Evolutionary conservation across 2,888 invertebrate species (phyloP), one percentile per base, ranked within the genome.

Genomic region (Callimorpha dominula): DNA sequence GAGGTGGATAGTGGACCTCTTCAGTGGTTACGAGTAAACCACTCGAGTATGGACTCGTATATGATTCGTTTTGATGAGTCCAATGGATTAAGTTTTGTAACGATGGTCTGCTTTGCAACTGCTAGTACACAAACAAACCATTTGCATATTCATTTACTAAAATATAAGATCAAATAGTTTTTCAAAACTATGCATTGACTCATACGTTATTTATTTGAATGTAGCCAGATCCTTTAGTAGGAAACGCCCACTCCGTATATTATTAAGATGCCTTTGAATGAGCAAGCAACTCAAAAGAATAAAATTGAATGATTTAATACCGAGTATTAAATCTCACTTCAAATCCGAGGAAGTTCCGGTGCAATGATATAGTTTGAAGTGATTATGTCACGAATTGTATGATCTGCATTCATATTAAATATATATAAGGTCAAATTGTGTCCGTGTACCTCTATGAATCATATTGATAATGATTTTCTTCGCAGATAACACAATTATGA

Each of bases 301-400:
- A 42, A 72, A 70, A 69, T 20, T 60, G 62, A 70, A 70, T 74
- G 67, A 57, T 67, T 74, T 52, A 67, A 70, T 74, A 65, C 65
- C 60, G 49, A 77, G 87, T 88, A 89, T 87, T 92, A 90, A 90
- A 91, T 91, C 91, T 89, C 82, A 52, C 85, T 85, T 86, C 84
- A 84, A 86, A 89, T 85, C 12, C 86, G 85, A 49, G 65, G 31
- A 17, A 54, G 62, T 72, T 40, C 64, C 72, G 64, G 20, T 20
- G 57, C 31, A 42, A 65, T 68, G 54, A 63, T 12, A 31, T 46
- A 17, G 52, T 68, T 40, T 70, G 20, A 42, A 64, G 14, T 43
- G 50, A 62, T 64, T 70, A 12, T 42, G n/a, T 14, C 31, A 54
- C 60, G 14, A 60, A 60, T 60, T 60, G 60, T 31, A 14, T 60